Percentiles rank a stretch among this genome's conserved stretches.
These are phyloP conservation scores for Seriola dumerili DNA, from an alignment of 2,113 vertebrate genomes.

Conservation along the genomic window DNA sequence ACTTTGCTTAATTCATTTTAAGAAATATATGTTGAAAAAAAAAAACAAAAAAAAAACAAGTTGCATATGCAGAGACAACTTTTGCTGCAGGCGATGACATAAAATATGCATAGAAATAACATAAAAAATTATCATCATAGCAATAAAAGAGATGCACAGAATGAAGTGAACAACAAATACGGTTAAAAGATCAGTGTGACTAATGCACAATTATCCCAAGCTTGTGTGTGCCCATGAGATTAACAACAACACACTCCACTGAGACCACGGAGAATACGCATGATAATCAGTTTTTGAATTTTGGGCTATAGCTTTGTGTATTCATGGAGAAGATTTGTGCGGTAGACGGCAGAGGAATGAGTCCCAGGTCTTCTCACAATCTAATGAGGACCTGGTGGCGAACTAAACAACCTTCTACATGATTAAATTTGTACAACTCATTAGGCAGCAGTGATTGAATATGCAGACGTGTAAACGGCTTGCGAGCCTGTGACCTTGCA, in stretches of 20 bases:
- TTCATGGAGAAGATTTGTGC: background rate
- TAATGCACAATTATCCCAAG: slow-evolving; percentile 23
- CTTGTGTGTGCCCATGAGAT: slow-evolving; percentile 38
- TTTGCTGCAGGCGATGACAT: slow-evolving; percentile 9
- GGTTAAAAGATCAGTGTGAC: slow-evolving; percentile 26
- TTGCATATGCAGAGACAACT: background rate
- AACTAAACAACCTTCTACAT: slow-evolving; percentile 61
- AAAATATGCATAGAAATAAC: background rate
- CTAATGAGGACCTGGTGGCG: slow-evolving; percentile 37
- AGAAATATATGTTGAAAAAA: background rate
- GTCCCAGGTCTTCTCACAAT: slow-evolving; percentile 1
- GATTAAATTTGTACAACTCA: slow-evolving; percentile 73
- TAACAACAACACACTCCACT: background rate
- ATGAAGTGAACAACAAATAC: slow-evolving; percentile 25
- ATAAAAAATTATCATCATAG: background rate
- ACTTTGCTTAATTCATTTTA: slow-evolving; percentile 8
- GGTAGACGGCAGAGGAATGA: slow-evolving; percentile 16
- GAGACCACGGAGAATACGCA: slow-evolving; percentile 10
- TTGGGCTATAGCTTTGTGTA: background rate
- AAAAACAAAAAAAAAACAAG: background rate
- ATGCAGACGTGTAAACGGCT: slow-evolving; percentile 39
- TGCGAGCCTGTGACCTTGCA: slow-evolving; percentile 57
- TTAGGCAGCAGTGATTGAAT: slow-evolving; percentile 69
- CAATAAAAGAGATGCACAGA: background rate
- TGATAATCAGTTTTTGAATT: slow-evolving; percentile 7